A percentile compares a stretch with the other conserved stretches of the same genome.
These are phyloP conservation scores for Phenacoccus solenopsis DNA, from an alignment of 1,140 invertebrate genomes.

Conservation along the genomic window DNA sequence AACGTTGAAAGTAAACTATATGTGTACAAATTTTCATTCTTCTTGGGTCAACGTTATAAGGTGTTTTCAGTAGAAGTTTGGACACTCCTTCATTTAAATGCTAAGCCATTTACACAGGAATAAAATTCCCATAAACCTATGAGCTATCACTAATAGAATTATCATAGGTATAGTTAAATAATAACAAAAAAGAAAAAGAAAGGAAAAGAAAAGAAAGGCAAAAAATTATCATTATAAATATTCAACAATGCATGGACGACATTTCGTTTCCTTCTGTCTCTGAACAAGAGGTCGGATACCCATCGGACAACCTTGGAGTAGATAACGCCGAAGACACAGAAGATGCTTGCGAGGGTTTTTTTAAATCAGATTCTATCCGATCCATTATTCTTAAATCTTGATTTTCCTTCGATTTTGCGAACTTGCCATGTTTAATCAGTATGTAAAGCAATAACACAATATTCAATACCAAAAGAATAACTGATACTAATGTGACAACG, in stretches of 20 bases:
- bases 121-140: no score
- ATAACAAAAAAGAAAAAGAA: no score
- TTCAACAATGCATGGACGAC: background rate
- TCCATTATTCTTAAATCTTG: background rate
- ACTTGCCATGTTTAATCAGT: background rate
- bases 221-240: no score
- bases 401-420: background rate
- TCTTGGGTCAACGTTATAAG: no score
- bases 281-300: background rate
- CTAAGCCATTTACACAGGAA: no score
- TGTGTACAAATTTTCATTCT: no score
- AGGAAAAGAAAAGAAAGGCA: no score
- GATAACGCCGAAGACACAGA: background rate
- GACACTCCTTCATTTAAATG: no score
- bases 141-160: no score
- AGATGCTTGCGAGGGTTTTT: background rate
- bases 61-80: no score
- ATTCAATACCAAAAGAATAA: background rate
- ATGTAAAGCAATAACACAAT: background rate
- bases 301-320: background rate
- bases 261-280: background rate
- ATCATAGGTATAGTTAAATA: no score
- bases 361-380: background rate
- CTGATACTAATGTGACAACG: background rate
- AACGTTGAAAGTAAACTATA: no score